phyloP scores from a whole-genome alignment of 1,140 invertebrate species.

The Aporrectodea caliginosa region DNA sequence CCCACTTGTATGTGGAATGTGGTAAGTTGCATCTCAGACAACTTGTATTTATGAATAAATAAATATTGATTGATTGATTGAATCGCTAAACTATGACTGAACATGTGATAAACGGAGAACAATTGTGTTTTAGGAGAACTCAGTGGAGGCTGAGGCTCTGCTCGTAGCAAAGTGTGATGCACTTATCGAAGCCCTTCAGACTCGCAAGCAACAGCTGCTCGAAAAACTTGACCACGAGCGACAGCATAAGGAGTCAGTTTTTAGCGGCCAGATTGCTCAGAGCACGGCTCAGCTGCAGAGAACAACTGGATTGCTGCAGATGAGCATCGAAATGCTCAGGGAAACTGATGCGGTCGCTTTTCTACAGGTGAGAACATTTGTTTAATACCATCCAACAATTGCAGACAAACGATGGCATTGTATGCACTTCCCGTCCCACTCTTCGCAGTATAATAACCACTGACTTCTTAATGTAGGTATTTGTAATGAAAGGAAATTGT shows the following conservation, averaged over 20 bases:
- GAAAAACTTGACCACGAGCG: conserved; percentile 75
- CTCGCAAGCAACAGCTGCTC: conserved; percentile 75
- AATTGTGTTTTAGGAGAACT: conserved; percentile 65
- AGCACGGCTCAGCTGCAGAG: conserved; percentile 81
- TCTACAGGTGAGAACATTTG: conserved; percentile 81
- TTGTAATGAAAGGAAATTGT: too few species aligned
- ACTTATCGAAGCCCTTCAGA: conserved; percentile 78
- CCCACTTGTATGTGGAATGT: too few species aligned
- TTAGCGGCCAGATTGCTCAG: conserved; percentile 77
- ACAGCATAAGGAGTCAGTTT: conserved; percentile 62
- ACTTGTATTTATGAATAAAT: too few species aligned
- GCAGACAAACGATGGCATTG: too few species aligned
- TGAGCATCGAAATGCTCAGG: conserved; percentile 96
- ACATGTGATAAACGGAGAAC: too few species aligned
- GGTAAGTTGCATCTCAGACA: too few species aligned
- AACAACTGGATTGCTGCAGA: conserved; percentile 91
- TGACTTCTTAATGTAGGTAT: too few species aligned
- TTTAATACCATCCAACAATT: too few species aligned
- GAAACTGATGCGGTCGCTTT: conserved; percentile 96
- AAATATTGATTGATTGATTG: too few species aligned
- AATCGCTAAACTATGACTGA: too few species aligned
- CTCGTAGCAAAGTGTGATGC: conserved; percentile 81
- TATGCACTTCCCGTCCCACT: too few species aligned
- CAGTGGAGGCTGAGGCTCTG: conserved; percentile 73
- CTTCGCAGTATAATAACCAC: too few species aligned